Percentiles rank a stretch among this genome's conserved stretches.
phyloP scores from a whole-genome alignment of 2,888 invertebrate species.

The Synergus japonicus region DNA sequence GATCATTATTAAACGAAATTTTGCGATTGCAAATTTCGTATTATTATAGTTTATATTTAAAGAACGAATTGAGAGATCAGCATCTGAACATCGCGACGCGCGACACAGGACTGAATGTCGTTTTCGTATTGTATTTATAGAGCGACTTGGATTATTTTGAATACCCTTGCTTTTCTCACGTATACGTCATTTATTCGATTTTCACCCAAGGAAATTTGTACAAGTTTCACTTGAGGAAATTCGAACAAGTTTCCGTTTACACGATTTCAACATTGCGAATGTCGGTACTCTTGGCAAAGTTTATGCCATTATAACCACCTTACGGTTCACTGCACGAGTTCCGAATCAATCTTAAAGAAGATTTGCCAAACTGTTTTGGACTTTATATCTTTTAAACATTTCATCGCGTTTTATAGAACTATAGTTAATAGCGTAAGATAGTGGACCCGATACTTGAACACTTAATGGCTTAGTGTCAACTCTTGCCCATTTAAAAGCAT shows the following conservation, averaged over 20 bases:
- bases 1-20: neutral
- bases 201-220: slow-evolving; percentile 45
- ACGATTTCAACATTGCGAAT: neutral
- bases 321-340: too few relatives aligned
- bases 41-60: slow-evolving; percentile 47
- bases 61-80: slow-evolving; percentile 61
- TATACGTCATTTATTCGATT: slow-evolving; percentile 46
- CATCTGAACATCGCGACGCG: slow-evolving; percentile 74
- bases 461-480: too few relatives aligned
- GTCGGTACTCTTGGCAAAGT: neutral
- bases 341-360: too few relatives aligned
- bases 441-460: too few relatives aligned
- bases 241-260: neutral
- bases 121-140: slow-evolving; percentile 78
- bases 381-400: too few relatives aligned
- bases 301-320: neutral
- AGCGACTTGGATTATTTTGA: slow-evolving; percentile 64
- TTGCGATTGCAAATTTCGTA: neutral
- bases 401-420: too few relatives aligned
- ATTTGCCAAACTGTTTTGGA: too few relatives aligned
- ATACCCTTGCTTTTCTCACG: slow-evolving; percentile 56
- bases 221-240: slow-evolving; percentile 8
- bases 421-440: too few relatives aligned
- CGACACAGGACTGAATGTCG: slow-evolving; percentile 75
- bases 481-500: too few relatives aligned